These are phyloP conservation scores for Heliconius melpomene DNA, from an alignment of 1,140 invertebrate genomes.

Conservation along the genomic window DNA sequence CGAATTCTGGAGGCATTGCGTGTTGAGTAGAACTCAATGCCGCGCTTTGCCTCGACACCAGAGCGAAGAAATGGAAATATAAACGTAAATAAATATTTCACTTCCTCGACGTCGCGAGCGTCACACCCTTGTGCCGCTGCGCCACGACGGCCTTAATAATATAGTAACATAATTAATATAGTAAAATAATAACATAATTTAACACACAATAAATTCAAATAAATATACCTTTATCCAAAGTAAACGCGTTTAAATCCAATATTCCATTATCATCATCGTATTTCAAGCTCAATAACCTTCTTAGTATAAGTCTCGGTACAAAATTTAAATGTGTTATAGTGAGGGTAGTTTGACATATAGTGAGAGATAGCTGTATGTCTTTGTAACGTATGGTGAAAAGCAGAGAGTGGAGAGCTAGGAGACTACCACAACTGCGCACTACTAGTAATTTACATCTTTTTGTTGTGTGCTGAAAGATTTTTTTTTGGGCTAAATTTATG, in stretches of 20 bases:
- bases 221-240: slow-evolving; percentile 49
- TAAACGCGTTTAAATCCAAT: slow-evolving; percentile 56
- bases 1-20: no score
- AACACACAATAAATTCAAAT: no score
- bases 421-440: slow-evolving; percentile 43
- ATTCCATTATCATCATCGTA: slow-evolving; percentile 34
- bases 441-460: slow-evolving; percentile 63
- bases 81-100: no score
- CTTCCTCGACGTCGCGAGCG: no score
- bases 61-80: no score
- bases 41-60: no score
- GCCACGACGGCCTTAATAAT: no score
- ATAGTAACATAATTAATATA: no score
- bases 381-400: slow-evolving; percentile 51
- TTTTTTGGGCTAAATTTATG: background rate
- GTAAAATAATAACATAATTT: no score
- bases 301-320: slow-evolving; percentile 49
- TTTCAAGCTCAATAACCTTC: slow-evolving; percentile 37
- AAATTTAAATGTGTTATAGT: slow-evolving; percentile 49
- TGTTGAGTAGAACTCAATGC: no score
- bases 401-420: slow-evolving; percentile 52
- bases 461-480: slow-evolving; percentile 46
- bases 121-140: no score
- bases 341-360: slow-evolving; percentile 42
- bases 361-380: slow-evolving; percentile 48